Evolutionary conservation across 2,113 vertebrate species (phyloP).

Genomic region (Callorhinus ursinus): DNA sequence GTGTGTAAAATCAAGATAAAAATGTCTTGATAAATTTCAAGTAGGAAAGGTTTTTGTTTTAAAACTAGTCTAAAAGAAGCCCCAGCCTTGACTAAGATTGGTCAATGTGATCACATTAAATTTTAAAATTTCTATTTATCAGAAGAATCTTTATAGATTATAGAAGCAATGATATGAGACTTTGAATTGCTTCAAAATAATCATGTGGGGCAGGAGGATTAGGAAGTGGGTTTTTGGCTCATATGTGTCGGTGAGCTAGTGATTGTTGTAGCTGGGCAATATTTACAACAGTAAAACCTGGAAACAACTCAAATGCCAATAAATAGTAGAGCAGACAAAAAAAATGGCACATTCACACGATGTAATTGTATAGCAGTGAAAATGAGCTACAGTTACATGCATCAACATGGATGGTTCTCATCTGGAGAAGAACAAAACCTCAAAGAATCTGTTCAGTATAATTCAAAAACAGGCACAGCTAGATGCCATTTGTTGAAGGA

Average conservation of each 20-base stretch:
- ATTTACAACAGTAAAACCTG: not conserved
- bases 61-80: not conserved
- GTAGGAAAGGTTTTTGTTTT: not conserved
- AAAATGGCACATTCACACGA: too few species aligned
- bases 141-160: not conserved
- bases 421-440: not conserved
- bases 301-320: not conserved
- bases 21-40: not conserved
- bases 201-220: not conserved
- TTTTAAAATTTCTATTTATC: not conserved
- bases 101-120: not conserved
- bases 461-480: not conserved
- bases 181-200: not conserved
- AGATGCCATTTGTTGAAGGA: not conserved
- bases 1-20: not conserved
- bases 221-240: too few species aligned
- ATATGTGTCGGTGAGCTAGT: not conserved
- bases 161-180: not conserved
- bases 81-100: not conserved
- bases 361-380: not conserved
- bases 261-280: not conserved
- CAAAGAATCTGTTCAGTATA: not conserved
- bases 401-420: not conserved
- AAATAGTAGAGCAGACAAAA: too few species aligned
- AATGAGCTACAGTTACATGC: not conserved